phyloP scores from a whole-genome alignment of 2,113 vertebrate genomes.

The Cyphomyrus plagiostoma region DNA sequence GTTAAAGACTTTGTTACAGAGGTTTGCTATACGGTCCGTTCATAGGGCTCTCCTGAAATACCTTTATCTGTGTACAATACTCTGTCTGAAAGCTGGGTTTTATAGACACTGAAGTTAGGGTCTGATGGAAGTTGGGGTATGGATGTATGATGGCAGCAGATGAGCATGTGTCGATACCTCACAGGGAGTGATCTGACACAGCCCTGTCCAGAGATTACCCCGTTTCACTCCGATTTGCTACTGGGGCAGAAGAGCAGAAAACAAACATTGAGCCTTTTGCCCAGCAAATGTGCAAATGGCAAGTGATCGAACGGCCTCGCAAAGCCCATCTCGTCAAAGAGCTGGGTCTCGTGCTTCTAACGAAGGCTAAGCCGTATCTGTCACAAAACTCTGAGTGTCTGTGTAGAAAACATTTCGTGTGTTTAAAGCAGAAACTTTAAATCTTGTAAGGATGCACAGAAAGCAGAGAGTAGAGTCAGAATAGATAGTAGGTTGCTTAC shows the following conservation, averaged over 20 bases:
- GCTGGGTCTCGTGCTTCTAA: neutral
- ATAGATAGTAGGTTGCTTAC: neutral
- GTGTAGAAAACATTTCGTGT: slow-evolving; percentile 9
- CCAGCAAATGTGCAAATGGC: slow-evolving; percentile 9
- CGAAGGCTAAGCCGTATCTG: neutral
- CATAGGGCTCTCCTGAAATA: slow-evolving; percentile 54
- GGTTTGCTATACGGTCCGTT: slow-evolving; percentile 39
- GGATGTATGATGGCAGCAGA: slow-evolving; percentile 44
- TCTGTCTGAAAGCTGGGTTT: slow-evolving; percentile 58
- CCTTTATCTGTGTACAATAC: slow-evolving; percentile 66
- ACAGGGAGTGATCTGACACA: slow-evolving; percentile 31
- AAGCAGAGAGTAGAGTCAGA: slow-evolving; percentile 12
- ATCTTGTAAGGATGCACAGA: slow-evolving; percentile 2
- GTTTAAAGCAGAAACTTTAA: slow-evolving; percentile 3
- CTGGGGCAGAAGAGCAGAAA: slow-evolving; percentile 32
- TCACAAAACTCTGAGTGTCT: neutral
- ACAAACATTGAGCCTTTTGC: slow-evolving; percentile 11
- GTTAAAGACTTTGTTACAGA: slow-evolving; percentile 43
- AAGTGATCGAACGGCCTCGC: neutral
- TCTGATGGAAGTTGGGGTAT: slow-evolving; percentile 36
- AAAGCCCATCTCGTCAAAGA: neutral
- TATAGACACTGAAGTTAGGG: slow-evolving; percentile 25
- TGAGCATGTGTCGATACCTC: slow-evolving; percentile 41
- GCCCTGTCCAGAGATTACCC: slow-evolving; percentile 31
- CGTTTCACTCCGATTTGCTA: slow-evolving; percentile 25